Base-by-base conservation (phyloP, 2,113 vertebrate species). In the Sinocyclocheilus anshuiensis region DNA sequence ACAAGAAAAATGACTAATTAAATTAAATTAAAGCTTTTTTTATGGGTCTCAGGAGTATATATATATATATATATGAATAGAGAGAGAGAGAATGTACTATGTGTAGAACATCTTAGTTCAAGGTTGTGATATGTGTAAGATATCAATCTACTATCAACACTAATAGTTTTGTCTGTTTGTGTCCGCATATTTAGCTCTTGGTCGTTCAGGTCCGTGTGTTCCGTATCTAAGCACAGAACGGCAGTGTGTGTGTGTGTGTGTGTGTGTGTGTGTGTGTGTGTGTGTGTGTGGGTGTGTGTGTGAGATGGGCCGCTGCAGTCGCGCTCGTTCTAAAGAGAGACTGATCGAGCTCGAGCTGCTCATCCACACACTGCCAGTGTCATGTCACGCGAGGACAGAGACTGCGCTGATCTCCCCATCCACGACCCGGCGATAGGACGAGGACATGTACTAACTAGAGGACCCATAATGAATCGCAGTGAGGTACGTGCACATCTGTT, bases 401-500 rank as follows among this genome's bases (percentile, higher is more conserved):
- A 72, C 75, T 87, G 80, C 83, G 76, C 87, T 86, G 87, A 88
- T 83, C 78, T 55, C 20, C 50, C 10, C 81, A 72, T 36, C 45
- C 45, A 83, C 45, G 22, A 75, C 55, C 80, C n/a, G 61, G 48
- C n/a, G 61, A 39, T 71, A 18, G 57, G 76, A 69, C 29, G 8
- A 61, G 45, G 50, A 84, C 45, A 84, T 77, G 33, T 72, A 87
- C 42, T 45, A 65, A 87, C 42, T 45, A 65, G 55, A 48, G 55
- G 45, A 50, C 9, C 55, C 88, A 26, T 63, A 6, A 88, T 81
- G 87, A 91, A 72, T 72, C 85, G 85, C 77, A 88, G 84, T 2
- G 88, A 93, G 92, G 92, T 90, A 91, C 29, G 22, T 63, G 4
- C 48, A 16, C 12, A 57, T 29, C 10, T 20, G 18, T 72, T 33